Conservation (phyloP, 2,888 invertebrate genomes). For the Leptura quadrifasciata region DNA sequence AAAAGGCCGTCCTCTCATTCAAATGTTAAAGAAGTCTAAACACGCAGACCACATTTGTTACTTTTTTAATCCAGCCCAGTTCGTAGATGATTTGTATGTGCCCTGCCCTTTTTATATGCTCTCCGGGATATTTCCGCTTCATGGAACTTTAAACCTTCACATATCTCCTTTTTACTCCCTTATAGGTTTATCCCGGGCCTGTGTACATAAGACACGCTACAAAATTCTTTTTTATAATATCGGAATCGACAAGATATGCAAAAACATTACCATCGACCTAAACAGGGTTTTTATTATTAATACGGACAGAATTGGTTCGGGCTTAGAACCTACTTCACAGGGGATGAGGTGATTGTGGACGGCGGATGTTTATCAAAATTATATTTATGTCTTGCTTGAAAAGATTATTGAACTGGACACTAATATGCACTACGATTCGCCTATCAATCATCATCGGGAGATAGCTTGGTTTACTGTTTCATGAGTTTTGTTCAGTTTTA, state of each 20-base stretch:
- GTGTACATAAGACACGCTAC: constrained; percentile 17
- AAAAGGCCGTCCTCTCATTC: constrained; percentile 47
- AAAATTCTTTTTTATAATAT: constrained; percentile 27
- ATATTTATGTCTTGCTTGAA: too few species aligned
- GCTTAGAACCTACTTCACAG: not conserved
- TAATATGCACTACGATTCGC: too few species aligned
- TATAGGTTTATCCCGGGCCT: constrained; percentile 40
- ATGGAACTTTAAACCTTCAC: constrained; percentile 67
- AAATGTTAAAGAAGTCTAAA: constrained; percentile 60
- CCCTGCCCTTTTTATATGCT: constrained; percentile 65
- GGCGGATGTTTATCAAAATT: too few species aligned
- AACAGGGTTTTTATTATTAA: constrained; percentile 21
- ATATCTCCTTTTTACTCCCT: constrained; percentile 58
- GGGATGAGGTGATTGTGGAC: too few species aligned
- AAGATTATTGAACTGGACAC: too few species aligned
- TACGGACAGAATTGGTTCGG: constrained; percentile 4
- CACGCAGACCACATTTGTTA: constrained; percentile 66
- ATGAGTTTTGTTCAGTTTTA: too few species aligned
- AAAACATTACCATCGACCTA: constrained; percentile 10
- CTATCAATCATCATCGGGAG: too few species aligned
- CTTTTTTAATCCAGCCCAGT: constrained; percentile 65
- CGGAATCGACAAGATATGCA: constrained; percentile 13
- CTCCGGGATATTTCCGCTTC: constrained; percentile 66
- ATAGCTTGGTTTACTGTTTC: too few species aligned
- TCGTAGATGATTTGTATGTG: constrained; percentile 68